phyloP scores from a whole-genome alignment of 2,113 vertebrate genomes.

The Emydocephalus ijimae region DNA sequence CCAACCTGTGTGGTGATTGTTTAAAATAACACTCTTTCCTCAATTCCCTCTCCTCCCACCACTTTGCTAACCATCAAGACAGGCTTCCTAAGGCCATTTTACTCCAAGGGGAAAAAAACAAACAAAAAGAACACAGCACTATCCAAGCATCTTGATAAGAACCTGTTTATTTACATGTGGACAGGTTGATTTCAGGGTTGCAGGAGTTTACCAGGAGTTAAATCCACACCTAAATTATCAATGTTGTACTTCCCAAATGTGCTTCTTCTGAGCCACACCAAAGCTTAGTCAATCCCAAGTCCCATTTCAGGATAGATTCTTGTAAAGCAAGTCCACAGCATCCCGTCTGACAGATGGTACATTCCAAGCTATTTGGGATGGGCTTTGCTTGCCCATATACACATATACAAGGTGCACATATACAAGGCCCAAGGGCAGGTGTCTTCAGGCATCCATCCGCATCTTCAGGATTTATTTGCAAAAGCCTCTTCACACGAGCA shows the following conservation, averaged over 20 bases:
- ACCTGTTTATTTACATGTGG: not conserved
- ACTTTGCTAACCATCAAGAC: not conserved
- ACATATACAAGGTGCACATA: no score
- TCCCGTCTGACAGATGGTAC: not conserved
- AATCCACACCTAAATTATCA: not conserved
- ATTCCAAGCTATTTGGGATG: not conserved
- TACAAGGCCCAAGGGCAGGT: not conserved
- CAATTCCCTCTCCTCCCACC: not conserved
- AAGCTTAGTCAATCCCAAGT: not conserved
- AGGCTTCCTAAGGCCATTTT: not conserved
- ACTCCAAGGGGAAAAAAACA: not conserved
- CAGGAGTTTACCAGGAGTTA: not conserved
- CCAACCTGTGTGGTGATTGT: not conserved
- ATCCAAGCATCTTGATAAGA: not conserved
- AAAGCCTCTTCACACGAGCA: accelerated
- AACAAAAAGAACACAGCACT: not conserved
- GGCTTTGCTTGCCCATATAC: no score
- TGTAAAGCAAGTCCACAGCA: not conserved
- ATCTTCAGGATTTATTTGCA: conserved; percentile 6
- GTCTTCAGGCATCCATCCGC: accelerated
- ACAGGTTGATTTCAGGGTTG: not conserved
- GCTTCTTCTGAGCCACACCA: not conserved
- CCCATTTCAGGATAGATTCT: not conserved
- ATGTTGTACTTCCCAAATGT: not conserved
- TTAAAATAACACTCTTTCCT: not conserved